Conservation (phyloP, 2,113 vertebrate species). For the Megaceryle maxima region DNA sequence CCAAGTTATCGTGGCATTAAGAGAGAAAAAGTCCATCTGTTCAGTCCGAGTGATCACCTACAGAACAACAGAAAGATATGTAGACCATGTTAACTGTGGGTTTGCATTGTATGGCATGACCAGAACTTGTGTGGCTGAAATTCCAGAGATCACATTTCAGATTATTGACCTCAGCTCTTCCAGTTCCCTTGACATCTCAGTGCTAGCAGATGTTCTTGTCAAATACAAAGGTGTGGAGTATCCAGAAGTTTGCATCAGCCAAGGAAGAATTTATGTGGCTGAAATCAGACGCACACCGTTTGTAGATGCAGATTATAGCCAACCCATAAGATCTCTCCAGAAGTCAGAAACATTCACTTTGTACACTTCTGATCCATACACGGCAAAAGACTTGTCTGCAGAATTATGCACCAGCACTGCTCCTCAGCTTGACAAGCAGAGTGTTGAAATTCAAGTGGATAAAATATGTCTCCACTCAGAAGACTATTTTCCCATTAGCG, state of each 20-base stretch:
- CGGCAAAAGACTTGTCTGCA: constrained; percentile 67
- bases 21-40: constrained; percentile 23
- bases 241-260: constrained; percentile 81
- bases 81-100: constrained; percentile 80
- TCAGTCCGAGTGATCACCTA: constrained; percentile 80
- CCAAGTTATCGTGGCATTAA: constrained; percentile 77
- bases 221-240: constrained; percentile 67
- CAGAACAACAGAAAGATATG: constrained; percentile 73
- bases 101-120: constrained; percentile 84
- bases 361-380: constrained; percentile 77
- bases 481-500: constrained; percentile 84
- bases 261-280: constrained; percentile 69
- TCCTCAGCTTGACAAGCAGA: constrained; percentile 38
- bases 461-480: constrained; percentile 83
- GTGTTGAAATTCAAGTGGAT: constrained; percentile 76
- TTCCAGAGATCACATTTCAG: constrained; percentile 79
- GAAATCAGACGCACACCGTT: constrained; percentile 71
- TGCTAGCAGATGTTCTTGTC: constrained; percentile 74
- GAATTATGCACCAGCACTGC: background rate
- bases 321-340: background rate
- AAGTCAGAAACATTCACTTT: constrained; percentile 67
- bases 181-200: constrained; percentile 75
- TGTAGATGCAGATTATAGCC: background rate
- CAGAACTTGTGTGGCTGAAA: constrained; percentile 79
- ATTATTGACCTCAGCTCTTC: constrained; percentile 82